phyloP scores from a whole-genome alignment of 1,140 invertebrate species.

The Amphibalanus amphitrite region DNA sequence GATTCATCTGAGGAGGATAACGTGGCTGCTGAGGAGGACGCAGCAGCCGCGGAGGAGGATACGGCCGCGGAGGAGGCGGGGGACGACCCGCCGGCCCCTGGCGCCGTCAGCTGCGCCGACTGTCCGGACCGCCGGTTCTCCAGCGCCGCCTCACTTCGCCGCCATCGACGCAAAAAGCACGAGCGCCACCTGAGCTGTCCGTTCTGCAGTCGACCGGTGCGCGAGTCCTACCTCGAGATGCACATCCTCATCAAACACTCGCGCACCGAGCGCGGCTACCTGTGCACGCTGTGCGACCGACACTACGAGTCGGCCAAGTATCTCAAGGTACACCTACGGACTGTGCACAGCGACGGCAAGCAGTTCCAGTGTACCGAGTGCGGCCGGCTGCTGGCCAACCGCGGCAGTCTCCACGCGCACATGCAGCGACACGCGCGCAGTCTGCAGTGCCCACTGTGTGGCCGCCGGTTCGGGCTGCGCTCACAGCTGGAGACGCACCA shows the following conservation, averaged over 20 bases:
- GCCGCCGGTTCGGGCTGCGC: conserved; percentile 22
- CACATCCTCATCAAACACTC: not conserved
- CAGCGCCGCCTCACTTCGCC: not conserved
- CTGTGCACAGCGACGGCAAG: conserved; percentile 13
- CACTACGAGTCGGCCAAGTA: not conserved
- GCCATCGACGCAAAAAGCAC: not conserved
- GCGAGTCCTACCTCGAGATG: not conserved
- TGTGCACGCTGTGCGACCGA: not conserved
- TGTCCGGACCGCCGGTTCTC: not conserved
- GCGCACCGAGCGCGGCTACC: not conserved
- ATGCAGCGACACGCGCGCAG: conserved; percentile 10
- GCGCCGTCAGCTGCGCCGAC: not conserved
- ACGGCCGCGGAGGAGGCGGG: too few species aligned
- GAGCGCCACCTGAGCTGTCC: not conserved
- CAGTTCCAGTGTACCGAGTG: conserved; percentile 14
- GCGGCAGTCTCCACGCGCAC: not conserved
- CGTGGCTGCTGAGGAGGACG: too few species aligned
- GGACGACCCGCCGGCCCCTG: too few species aligned
- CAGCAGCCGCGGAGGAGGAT: too few species aligned
- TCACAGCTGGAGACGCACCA: conserved; percentile 18
- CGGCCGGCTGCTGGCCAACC: conserved; percentile 9
- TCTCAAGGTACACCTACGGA: not conserved
- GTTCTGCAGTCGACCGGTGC: not conserved
- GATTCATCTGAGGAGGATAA: too few species aligned
- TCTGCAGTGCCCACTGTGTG: conserved; percentile 22